Conservation (phyloP, 2,113 vertebrate genomes). For the Penelope pileata region DNA sequence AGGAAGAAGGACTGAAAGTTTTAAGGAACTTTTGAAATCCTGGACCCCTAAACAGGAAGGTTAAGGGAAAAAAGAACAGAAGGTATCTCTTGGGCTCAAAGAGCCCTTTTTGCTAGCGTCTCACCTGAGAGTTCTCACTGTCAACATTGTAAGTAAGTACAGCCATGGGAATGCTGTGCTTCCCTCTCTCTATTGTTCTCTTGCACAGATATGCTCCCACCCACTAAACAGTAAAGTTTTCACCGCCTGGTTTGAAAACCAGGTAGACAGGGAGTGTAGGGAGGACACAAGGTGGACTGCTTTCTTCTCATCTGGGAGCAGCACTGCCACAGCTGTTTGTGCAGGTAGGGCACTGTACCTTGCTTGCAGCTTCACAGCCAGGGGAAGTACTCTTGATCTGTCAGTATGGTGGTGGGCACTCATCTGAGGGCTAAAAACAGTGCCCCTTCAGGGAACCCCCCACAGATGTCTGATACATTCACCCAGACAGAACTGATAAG, state of each 20-base stretch:
- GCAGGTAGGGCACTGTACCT: too few species aligned
- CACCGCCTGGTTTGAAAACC: not conserved
- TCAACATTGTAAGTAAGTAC: not conserved
- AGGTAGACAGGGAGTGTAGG: too few species aligned
- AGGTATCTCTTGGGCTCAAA: not conserved
- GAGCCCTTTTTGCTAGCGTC: not conserved
- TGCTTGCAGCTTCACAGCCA: too few species aligned
- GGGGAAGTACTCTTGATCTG: too few species aligned
- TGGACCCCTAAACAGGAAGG: not conserved
- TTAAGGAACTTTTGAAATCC: not conserved
- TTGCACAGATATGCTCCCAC: rapidly evolving
- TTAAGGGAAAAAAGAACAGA: not conserved
- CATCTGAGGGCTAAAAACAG: too few species aligned
- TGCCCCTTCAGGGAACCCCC: too few species aligned
- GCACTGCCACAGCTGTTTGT: too few species aligned
- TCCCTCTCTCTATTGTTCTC: not conserved
- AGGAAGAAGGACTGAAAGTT: not conserved
- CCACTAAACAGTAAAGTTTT: not conserved
- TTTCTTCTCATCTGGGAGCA: too few species aligned
- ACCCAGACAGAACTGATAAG: too few species aligned
- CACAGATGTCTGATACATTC: too few species aligned
- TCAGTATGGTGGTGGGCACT: too few species aligned
- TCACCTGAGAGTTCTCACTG: not conserved
- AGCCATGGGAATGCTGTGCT: rapidly evolving
- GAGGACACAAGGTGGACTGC: too few species aligned